A percentile compares a stretch with the other conserved stretches of the same genome.
Conservation (phyloP, 2,113 vertebrate genomes). For the Tragulus kanchil region DNA sequence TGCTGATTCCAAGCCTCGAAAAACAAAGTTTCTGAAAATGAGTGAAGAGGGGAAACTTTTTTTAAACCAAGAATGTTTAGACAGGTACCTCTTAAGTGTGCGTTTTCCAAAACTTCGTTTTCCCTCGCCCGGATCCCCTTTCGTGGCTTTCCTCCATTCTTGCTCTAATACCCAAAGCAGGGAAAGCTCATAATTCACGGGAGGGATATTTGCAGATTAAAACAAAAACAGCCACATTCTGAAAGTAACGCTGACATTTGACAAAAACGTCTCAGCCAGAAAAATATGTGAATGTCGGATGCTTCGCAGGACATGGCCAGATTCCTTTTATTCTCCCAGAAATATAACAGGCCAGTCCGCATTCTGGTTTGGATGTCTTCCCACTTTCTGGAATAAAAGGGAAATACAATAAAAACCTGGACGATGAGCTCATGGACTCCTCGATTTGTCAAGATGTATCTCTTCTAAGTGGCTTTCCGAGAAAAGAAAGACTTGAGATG, state of each 20-base stretch:
- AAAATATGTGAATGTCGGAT: slow-evolving; percentile 67
- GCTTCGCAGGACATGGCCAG: slow-evolving; percentile 74
- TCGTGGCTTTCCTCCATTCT: slow-evolving; percentile 36
- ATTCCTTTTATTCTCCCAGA: slow-evolving; percentile 83
- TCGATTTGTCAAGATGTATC: slow-evolving; percentile 56
- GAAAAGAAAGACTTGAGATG: slow-evolving; percentile 48
- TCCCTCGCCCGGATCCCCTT: slow-evolving; percentile 65
- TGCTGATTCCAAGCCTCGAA: background rate
- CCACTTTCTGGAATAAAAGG: slow-evolving; percentile 62
- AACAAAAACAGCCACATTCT: slow-evolving; percentile 78
- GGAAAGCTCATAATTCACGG: slow-evolving; percentile 64
- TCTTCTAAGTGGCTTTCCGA: slow-evolving; percentile 53
- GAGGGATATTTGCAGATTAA: slow-evolving; percentile 67
- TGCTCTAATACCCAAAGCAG: slow-evolving; percentile 71
- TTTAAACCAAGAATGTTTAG: slow-evolving; percentile 62
- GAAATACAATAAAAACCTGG: slow-evolving; percentile 64
- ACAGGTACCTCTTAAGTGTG: slow-evolving; percentile 66
- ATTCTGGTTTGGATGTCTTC: slow-evolving; percentile 22
- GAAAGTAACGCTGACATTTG: slow-evolving; percentile 75
- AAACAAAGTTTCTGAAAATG: slow-evolving; percentile 45
- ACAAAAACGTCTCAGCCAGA: slow-evolving; percentile 69
- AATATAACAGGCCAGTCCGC: slow-evolving; percentile 55
- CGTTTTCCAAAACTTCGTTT: slow-evolving; percentile 65
- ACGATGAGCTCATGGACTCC: slow-evolving; percentile 48
- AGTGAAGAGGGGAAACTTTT: slow-evolving; percentile 4